Conservation (phyloP, 2,113 vertebrate genomes). For the Centropus unirufus region DNA sequence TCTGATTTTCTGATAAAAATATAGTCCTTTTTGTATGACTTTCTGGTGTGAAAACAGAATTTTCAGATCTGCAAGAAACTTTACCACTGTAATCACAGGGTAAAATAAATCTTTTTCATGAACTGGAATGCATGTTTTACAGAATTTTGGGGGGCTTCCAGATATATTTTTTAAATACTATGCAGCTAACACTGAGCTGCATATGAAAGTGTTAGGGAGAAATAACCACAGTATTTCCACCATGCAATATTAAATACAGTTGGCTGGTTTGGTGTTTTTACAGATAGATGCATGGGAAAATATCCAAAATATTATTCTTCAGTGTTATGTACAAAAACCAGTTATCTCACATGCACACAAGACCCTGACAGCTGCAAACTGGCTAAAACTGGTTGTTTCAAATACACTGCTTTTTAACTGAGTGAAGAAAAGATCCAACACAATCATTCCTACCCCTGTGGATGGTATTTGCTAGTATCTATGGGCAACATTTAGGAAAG, state of each 20-base stretch:
- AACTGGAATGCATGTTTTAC: slow-evolving; percentile 40
- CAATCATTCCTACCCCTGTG: neutral
- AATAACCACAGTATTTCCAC: neutral
- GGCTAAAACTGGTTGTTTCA: neutral
- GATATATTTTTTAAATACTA: slow-evolving; percentile 14
- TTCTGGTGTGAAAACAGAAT: neutral
- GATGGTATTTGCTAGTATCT: neutral
- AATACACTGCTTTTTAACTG: neutral
- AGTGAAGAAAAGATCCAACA: neutral
- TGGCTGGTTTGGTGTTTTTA: slow-evolving; percentile 15
- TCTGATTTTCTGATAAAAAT: neutral
- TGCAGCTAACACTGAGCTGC: neutral
- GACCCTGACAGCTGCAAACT: neutral
- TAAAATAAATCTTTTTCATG: slow-evolving; percentile 53
- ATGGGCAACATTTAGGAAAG: neutral
- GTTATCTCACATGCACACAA: neutral
- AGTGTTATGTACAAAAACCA: neutral
- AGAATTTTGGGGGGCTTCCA: slow-evolving; percentile 5
- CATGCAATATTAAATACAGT: neutral
- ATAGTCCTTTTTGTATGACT: rapidly evolving
- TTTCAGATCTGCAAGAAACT: neutral
- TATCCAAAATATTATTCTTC: neutral
- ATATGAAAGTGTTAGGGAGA: neutral
- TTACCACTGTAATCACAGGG: neutral
- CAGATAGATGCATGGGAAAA: neutral